Percentiles rank a stretch among this genome's conserved stretches.
Conservation (phyloP, 2,888 invertebrate genomes). For the Strigamia transsilvanica region DNA sequence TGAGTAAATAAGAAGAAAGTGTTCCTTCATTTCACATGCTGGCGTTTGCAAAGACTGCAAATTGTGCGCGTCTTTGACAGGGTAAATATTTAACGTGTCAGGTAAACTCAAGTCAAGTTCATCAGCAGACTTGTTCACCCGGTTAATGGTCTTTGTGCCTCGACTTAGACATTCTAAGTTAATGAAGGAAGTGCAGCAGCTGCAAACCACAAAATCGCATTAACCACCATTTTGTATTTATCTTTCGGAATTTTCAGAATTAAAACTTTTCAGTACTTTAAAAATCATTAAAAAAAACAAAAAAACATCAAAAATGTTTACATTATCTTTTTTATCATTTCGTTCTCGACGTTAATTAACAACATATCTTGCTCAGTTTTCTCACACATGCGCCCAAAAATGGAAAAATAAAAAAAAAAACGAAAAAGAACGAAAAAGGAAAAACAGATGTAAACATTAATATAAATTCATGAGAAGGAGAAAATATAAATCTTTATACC, state of each 20-base stretch:
- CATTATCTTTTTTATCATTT: too few relatives aligned
- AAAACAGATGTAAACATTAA: background rate
- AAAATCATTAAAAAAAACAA: background rate
- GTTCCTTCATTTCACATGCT: conserved; percentile 43
- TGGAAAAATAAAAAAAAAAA: too few relatives aligned
- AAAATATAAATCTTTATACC: background rate
- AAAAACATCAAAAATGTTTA: background rate
- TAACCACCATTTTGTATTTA: background rate
- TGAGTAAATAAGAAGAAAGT: conserved; percentile 22
- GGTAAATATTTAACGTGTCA: conserved; percentile 48
- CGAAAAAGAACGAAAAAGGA: background rate
- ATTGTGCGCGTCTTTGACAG: conserved; percentile 43
- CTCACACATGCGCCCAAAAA: too few relatives aligned
- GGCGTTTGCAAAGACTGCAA: conserved; percentile 13
- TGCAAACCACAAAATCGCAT: conserved; percentile 2
- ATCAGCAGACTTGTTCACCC: conserved; percentile 36
- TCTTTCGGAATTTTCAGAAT: background rate
- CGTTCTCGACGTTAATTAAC: background rate
- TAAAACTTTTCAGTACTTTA: background rate
- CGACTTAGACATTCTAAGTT: conserved; percentile 15
- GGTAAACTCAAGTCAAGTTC: conserved; percentile 31
- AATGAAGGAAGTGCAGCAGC: conserved; percentile 26
- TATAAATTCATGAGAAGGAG: conserved; percentile 16
- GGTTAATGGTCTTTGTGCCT: conserved; percentile 45
- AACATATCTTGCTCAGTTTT: background rate